A percentile compares a stretch with the other conserved stretches of the same genome.
Evolutionary conservation across 2,888 invertebrate species (phyloP).

Genomic region (Cataglyphis altisquamis): DNA sequence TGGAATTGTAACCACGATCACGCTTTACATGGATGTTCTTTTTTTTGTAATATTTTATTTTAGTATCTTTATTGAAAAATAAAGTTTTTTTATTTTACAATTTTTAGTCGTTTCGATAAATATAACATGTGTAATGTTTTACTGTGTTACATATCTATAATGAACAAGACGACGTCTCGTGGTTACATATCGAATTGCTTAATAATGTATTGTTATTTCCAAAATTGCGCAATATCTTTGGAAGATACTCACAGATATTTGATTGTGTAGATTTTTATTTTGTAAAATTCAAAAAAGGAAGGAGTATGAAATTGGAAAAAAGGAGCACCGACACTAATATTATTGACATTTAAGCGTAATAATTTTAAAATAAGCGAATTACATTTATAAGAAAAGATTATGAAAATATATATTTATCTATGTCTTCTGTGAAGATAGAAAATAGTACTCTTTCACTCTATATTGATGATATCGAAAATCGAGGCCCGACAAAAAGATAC

Average conservation of each 20-base stretch:
- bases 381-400: slow-evolving; percentile 86
- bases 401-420: slow-evolving; percentile 87
- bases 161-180: slow-evolving; percentile 49
- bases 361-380: slow-evolving; percentile 86
- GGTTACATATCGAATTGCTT: slow-evolving; percentile 64
- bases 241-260: slow-evolving; percentile 67
- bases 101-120: slow-evolving; percentile 25
- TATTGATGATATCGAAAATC: slow-evolving; percentile 84
- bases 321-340: slow-evolving; percentile 85
- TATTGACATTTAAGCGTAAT: slow-evolving; percentile 86
- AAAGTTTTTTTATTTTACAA: slow-evolving; percentile 41
- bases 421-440: slow-evolving; percentile 87
- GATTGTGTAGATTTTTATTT: slow-evolving; percentile 66
- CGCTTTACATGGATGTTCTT: slow-evolving; percentile 40
- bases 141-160: slow-evolving; percentile 13
- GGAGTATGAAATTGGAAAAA: slow-evolving; percentile 80
- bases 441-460: slow-evolving; percentile 86
- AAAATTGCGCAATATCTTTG: slow-evolving; percentile 66
- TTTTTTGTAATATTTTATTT: slow-evolving; percentile 33
- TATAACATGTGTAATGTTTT: slow-evolving; percentile 5
- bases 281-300: slow-evolving; percentile 51
- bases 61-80: slow-evolving; percentile 6
- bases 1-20: slow-evolving; percentile 65
- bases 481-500: slow-evolving; percentile 78
- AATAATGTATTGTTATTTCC: slow-evolving; percentile 59